These are phyloP conservation scores for Coleophora flavipennella DNA, from an alignment of 2,888 invertebrate species.

Conservation along the genomic window DNA sequence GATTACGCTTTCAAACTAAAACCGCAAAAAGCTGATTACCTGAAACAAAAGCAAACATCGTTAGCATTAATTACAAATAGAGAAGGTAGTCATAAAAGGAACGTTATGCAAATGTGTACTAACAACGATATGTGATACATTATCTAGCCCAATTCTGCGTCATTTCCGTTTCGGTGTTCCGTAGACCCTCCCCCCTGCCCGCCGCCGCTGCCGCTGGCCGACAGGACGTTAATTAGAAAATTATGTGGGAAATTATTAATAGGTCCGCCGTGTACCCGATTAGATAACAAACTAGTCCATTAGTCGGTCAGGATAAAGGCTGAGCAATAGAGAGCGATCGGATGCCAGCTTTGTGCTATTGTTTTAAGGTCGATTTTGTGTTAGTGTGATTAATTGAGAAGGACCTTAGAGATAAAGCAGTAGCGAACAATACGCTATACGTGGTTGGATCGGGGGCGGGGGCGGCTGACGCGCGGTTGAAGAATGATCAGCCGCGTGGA, in stretches of 20 bases:
- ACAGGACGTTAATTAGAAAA: constrained; percentile 69
- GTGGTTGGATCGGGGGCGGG: constrained; percentile 38
- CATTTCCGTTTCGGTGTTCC: constrained; percentile 52
- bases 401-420: constrained; percentile 58
- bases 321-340: constrained; percentile 29
- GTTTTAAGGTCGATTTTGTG: neutral
- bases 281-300: constrained; percentile 72
- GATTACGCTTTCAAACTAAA: too few relatives aligned
- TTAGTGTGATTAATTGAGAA: constrained; percentile 28
- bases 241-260: constrained; percentile 70
- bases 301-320: constrained; percentile 53
- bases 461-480: constrained; percentile 69
- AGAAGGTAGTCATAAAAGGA: neutral
- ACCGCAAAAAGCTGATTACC: neutral
- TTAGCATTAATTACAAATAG: neutral
- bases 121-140: constrained; percentile 8
- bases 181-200: constrained; percentile 34
- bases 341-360: constrained; percentile 38
- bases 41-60: neutral
- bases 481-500: constrained; percentile 68
- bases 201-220: too few relatives aligned
- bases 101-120: too few relatives aligned
- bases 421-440: constrained; percentile 60
- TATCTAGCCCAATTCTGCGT: constrained; percentile 35
- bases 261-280: constrained; percentile 63